Percentiles rank a stretch among this genome's conserved stretches.
Evolutionary conservation across 2,113 vertebrate species (phyloP).

Genomic region (Paracanthobrama guichenoti): DNA sequence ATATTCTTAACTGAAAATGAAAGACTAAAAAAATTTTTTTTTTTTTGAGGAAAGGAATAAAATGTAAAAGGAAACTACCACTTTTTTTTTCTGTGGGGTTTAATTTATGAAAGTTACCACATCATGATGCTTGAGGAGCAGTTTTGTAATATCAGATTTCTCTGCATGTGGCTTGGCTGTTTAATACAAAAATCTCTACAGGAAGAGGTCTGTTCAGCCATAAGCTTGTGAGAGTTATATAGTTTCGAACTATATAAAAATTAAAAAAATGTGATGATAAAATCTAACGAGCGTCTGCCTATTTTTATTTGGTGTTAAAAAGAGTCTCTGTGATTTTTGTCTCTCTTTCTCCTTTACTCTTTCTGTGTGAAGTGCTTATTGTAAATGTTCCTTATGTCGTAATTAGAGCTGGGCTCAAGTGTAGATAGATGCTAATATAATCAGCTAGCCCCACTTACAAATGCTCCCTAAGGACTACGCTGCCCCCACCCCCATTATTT

Average conservation of each 20-base stretch:
- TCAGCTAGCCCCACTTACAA: constrained; percentile 40
- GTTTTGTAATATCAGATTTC: background rate
- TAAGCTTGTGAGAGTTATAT: background rate
- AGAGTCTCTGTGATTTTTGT: background rate
- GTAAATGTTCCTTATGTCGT: constrained; percentile 43
- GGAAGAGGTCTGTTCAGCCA: background rate
- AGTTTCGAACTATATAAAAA: background rate
- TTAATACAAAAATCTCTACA: constrained; percentile 1
- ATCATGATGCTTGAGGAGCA: background rate
- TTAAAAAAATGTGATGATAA: background rate
- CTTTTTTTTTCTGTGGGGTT: background rate
- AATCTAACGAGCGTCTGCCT: background rate
- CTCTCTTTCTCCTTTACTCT: background rate
- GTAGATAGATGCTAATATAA: constrained; percentile 47
- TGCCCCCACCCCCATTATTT: background rate
- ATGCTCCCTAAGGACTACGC: constrained; percentile 11
- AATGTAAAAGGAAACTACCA: background rate
- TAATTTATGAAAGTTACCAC: constrained; percentile 15
- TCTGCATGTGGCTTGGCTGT: background rate
- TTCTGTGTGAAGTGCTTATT: constrained; percentile 17
- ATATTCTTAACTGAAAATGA: background rate
- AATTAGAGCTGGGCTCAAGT: constrained; percentile 34
- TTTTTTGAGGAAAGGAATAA: background rate
- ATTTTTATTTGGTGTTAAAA: background rate
- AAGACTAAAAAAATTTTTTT: background rate